Evolutionary conservation across 2,888 invertebrate species (phyloP), one percentile per base, ranked within the genome.

Genomic region (Tridacna gigas): DNA sequence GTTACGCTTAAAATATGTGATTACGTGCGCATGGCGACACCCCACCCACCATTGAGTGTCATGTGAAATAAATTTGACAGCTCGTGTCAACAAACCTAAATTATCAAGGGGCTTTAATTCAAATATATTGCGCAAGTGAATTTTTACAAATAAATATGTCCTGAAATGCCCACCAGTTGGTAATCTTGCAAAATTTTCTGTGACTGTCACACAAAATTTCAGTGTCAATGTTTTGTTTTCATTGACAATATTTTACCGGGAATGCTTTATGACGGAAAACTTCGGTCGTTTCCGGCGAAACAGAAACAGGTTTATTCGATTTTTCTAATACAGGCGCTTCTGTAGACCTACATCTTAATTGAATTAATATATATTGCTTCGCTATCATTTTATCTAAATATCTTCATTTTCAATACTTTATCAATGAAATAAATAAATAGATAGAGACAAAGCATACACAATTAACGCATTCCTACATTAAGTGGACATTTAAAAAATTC

Each of bases 181-280:
- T 2, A 18, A 4, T 18, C 37, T 47, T 47, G 69, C 22, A 5
- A 20, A 69, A 45, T 37, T 37, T 37, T 37, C 37, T 37, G 37
- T 37, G 37, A 37, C 37, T 37, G 37, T 37, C 37, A 7, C 37
- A 37, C 2, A 37, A 4, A 4, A 37, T 47, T 11, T 20, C 22
- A 9, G 12, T 20, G 22, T 37, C 47, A n/a, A 15, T 37, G 61
- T 61, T 77, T 77, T 77, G 77, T 77, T 77, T 77, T 77, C 69
- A 77, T 77, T 67, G 67, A 63, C 75, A 61, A 75, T 56, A 77
- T 76, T 74, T 77, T 77, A 77, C 77, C 77, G 77, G 77, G 77
- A 77, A 77, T 71, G 75, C n/a, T 65, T 56, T 15, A 28, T 22
- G 45, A 45, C 74, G 75, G 75, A 75, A 61, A 25, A 45, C 45